phyloP scores from a whole-genome alignment of 1,140 invertebrate species.

The Dolichoris vasculosae region DNA sequence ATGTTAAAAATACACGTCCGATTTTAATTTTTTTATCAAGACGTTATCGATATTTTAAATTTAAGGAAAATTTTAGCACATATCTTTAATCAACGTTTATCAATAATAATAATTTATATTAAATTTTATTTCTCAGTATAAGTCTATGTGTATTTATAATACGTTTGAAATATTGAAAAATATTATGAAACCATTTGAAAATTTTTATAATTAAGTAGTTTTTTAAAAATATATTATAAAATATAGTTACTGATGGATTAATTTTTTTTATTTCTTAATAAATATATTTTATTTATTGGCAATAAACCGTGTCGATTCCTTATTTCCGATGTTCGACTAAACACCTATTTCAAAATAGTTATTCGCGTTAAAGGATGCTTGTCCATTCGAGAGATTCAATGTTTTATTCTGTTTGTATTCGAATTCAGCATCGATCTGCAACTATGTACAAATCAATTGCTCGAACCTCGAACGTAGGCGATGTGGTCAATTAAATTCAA shows the following conservation, averaged over 20 bases:
- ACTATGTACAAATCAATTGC: background rate
- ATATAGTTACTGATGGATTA: too few species aligned
- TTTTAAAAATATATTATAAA: too few species aligned
- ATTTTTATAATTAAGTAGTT: too few species aligned
- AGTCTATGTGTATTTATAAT: too few species aligned
- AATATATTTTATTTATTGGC: background rate
- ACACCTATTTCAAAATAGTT: conserved; percentile 2
- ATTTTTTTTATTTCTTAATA: too few species aligned
- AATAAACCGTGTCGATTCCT: conserved; percentile 8
- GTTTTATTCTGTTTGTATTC: conserved; percentile 21
- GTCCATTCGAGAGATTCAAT: background rate
- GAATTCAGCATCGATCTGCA: background rate
- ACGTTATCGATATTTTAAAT: too few species aligned
- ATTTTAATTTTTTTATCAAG: too few species aligned
- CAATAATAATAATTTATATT: background rate
- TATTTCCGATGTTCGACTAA: conserved; percentile 13
- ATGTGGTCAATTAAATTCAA: background rate
- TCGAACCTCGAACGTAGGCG: background rate
- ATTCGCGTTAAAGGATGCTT: background rate
- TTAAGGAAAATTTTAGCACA: background rate
- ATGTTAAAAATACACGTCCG: too few species aligned
- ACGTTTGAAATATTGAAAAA: too few species aligned
- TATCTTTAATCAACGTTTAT: background rate
- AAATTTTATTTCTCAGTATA: background rate
- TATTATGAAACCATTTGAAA: too few species aligned